phyloP scores from a whole-genome alignment of 2,888 invertebrate species.

The Melitaea athalia region DNA sequence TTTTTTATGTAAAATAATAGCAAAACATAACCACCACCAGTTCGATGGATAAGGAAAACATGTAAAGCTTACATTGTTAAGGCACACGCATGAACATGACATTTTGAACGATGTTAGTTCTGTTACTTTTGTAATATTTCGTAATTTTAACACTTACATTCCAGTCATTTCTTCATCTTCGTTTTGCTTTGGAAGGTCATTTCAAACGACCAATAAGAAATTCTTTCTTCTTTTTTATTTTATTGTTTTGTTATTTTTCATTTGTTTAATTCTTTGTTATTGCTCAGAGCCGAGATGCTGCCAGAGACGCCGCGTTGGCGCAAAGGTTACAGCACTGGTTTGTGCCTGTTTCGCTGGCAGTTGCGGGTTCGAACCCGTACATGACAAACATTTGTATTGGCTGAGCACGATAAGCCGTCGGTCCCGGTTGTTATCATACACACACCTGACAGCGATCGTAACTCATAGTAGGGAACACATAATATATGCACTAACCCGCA shows the following conservation, averaged over 20 bases:
- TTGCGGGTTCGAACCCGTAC: too few relatives aligned
- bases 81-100: neutral
- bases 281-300: too few relatives aligned
- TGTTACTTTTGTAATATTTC: neutral
- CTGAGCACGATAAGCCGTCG: too few relatives aligned
- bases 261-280: neutral
- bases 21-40: neutral
- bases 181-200: neutral
- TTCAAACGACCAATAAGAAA: neutral
- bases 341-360: too few relatives aligned
- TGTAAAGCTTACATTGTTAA: neutral
- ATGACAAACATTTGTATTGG: too few relatives aligned
- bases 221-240: neutral
- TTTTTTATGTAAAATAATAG: neutral
- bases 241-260: neutral
- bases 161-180: neutral
- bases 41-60: neutral
- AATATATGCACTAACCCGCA: too few relatives aligned
- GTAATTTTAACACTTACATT: neutral
- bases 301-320: too few relatives aligned
- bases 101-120: neutral
- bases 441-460: too few relatives aligned
- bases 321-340: too few relatives aligned
- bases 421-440: too few relatives aligned
- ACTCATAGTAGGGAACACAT: too few relatives aligned